Evolutionary conservation across 2,113 vertebrate genomes (phyloP).

Genomic region (Oxyura jamaicensis): DNA sequence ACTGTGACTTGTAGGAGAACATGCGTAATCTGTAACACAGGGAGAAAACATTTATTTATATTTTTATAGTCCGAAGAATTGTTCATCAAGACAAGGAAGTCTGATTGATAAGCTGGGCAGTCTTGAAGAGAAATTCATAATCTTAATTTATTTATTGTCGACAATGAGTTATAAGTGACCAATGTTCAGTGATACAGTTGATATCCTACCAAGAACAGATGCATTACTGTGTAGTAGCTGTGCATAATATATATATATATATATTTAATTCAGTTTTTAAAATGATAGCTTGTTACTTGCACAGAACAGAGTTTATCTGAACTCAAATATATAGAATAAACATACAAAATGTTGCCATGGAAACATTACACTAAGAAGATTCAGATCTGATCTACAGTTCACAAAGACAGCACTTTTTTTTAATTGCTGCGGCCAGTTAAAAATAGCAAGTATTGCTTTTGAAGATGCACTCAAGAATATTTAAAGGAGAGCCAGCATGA

Average conservation of each 20-base stretch:
- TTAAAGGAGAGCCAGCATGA: background rate
- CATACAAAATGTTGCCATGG: background rate
- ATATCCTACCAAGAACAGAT: background rate
- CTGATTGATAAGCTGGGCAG: background rate
- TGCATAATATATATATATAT: background rate
- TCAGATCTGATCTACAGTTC: background rate
- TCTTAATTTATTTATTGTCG: background rate
- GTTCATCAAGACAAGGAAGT: background rate
- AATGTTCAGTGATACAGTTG: fast-evolving
- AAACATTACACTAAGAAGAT: background rate
- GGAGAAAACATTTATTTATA: background rate
- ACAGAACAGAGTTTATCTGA: background rate
- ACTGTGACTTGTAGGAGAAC: background rate
- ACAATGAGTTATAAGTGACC: background rate
- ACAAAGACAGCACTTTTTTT: background rate
- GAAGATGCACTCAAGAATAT: background rate
- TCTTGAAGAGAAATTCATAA: background rate
- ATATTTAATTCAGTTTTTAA: background rate
- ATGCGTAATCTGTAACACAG: background rate
- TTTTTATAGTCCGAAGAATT: background rate
- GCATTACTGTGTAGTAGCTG: background rate
- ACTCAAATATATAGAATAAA: background rate
- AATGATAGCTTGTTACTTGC: background rate
- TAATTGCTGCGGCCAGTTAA: background rate
- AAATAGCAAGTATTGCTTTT: background rate